phyloP scores from a whole-genome alignment of 2,113 vertebrate species.

The Ia io region DNA sequence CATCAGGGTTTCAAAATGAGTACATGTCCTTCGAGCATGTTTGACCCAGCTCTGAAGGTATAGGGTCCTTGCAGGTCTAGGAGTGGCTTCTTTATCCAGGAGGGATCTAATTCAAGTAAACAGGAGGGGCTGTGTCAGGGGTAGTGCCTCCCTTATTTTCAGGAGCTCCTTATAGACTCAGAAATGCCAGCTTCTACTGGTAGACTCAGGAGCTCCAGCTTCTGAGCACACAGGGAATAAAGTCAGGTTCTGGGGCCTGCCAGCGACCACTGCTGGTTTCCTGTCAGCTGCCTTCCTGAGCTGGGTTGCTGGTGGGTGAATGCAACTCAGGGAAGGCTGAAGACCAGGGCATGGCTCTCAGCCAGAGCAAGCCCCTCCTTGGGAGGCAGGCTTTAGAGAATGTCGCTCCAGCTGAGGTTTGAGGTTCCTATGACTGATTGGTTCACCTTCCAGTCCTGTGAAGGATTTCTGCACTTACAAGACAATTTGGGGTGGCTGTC shows the following conservation, averaged over 20 bases:
- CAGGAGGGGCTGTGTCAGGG: rapidly evolving
- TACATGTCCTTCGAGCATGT: rapidly evolving
- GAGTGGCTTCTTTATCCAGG: too few relatives aligned
- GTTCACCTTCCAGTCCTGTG: rapidly evolving
- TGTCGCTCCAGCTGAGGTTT: too few relatives aligned
- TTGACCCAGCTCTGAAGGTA: rapidly evolving
- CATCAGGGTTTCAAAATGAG: rapidly evolving
- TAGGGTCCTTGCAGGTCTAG: neutral
- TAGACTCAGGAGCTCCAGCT: neutral
- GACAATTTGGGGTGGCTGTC: neutral
- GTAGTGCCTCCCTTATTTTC: rapidly evolving
- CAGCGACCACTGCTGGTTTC: rapidly evolving
- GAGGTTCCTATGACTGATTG: neutral
- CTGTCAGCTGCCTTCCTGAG: rapidly evolving
- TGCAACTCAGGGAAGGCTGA: rapidly evolving
- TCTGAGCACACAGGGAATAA: neutral
- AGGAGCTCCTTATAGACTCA: neutral
- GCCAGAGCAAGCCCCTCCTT: neutral
- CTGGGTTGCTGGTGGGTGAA: rapidly evolving
- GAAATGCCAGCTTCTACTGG: neutral
- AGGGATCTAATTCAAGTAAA: neutral
- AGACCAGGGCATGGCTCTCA: neutral
- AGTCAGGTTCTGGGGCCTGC: neutral
- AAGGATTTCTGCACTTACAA: neutral
- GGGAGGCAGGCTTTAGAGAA: neutral